Evolutionary conservation across 2,888 invertebrate species (phyloP).

Genomic region (Chrysolina oricalcia): DNA sequence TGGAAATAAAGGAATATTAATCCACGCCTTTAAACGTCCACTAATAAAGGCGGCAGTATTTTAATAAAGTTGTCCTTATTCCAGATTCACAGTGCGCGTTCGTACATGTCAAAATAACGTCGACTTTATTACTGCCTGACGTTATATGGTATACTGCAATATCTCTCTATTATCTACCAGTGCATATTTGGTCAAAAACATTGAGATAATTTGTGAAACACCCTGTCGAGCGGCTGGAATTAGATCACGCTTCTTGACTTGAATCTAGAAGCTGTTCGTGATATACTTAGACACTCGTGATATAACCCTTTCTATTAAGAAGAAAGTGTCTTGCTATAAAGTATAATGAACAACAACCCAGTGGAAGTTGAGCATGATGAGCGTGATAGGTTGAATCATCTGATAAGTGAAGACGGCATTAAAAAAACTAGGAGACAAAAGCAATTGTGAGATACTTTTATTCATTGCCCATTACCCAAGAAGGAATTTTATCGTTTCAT

Average conservation of each 20-base stretch:
- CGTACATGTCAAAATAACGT: too few relatives aligned
- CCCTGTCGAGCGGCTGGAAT: not conserved
- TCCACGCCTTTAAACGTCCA: too few relatives aligned
- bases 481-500: not conserved
- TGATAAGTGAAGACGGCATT: slow-evolving; percentile 23
- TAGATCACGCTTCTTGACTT: not conserved
- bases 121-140: too few relatives aligned
- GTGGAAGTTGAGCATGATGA: slow-evolving; percentile 27
- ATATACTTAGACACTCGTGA: not conserved
- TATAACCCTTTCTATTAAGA: not conserved
- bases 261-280: not conserved
- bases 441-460: slow-evolving; percentile 21
- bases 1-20: too few relatives aligned
- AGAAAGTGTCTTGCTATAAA: slow-evolving; percentile 3
- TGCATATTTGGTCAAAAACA: too few relatives aligned
- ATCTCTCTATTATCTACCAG: too few relatives aligned
- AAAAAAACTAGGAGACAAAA: slow-evolving; percentile 32
- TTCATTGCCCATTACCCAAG: slow-evolving; percentile 12
- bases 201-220: too few relatives aligned
- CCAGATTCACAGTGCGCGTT: too few relatives aligned
- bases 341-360: slow-evolving; percentile 5
- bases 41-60: too few relatives aligned
- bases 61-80: too few relatives aligned
- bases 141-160: too few relatives aligned
- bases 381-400: slow-evolving; percentile 48